Percentiles rank a stretch among this genome's conserved stretches.
These are phyloP conservation scores for Craniophora ligustri DNA, from an alignment of 2,888 invertebrate species.

Conservation along the genomic window DNA sequence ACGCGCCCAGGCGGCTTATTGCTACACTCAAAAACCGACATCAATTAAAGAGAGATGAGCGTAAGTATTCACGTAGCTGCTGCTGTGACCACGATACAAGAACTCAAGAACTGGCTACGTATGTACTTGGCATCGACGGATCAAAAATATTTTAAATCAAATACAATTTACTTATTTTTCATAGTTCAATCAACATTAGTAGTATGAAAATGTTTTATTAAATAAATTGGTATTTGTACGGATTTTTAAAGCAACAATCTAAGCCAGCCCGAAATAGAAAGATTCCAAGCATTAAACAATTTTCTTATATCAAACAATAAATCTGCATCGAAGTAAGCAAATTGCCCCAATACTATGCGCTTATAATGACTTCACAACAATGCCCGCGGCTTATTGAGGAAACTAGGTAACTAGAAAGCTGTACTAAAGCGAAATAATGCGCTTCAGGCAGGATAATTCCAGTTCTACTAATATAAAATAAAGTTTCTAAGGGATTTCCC, in stretches of 20 bases:
- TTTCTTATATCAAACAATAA: neutral
- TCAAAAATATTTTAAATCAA: too few species aligned
- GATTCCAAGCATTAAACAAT: neutral
- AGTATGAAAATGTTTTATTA: too few species aligned
- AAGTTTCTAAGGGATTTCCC: neutral
- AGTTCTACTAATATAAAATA: neutral
- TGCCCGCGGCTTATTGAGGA: neutral
- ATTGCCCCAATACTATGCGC: neutral
- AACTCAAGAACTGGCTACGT: neutral
- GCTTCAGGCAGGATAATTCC: neutral
- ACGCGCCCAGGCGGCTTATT: conserved; percentile 76
- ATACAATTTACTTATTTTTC: too few species aligned
- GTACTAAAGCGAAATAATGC: neutral
- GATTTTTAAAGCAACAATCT: neutral
- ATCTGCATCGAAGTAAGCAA: neutral
- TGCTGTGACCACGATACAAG: conserved; percentile 37
- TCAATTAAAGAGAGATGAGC: conserved; percentile 81
- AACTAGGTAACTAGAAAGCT: neutral
- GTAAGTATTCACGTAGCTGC: conserved; percentile 55
- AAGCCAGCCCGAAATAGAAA: neutral
- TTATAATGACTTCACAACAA: neutral
- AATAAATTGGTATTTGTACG: too few species aligned
- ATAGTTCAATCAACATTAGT: too few species aligned
- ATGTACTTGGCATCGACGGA: too few species aligned
- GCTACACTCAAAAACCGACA: conserved; percentile 82